A percentile compares a stretch with the other conserved stretches of the same genome.
phyloP scores from a whole-genome alignment of 2,113 vertebrate species.

The Glaucidium brasilianum region DNA sequence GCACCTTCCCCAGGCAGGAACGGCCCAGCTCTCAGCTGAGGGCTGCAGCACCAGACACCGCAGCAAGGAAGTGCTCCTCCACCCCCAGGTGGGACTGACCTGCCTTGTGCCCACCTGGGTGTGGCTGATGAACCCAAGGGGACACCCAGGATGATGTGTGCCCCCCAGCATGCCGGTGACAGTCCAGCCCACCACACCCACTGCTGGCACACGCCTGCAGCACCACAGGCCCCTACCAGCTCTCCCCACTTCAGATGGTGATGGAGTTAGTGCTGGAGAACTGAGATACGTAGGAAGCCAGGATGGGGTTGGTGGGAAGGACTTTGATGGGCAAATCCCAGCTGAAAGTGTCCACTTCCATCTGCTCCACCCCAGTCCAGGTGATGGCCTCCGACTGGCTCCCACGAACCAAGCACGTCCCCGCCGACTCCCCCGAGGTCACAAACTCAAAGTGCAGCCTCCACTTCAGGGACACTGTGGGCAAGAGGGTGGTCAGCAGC shows the following conservation, averaged over 20 bases:
- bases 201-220: accelerated
- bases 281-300: slow-evolving; percentile 90
- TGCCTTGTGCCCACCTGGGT: accelerated
- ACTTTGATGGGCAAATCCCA: slow-evolving; percentile 98
- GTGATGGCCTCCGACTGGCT: slow-evolving; percentile 84
- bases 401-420: slow-evolving; percentile 79
- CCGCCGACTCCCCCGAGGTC: slow-evolving; percentile 83
- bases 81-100: accelerated
- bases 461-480: slow-evolving; percentile 62
- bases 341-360: slow-evolving; percentile 96
- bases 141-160: accelerated
- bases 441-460: slow-evolving; percentile 90
- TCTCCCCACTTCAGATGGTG: slow-evolving; percentile 78
- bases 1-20: neutral
- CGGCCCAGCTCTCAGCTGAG: neutral
- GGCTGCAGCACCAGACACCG: neutral
- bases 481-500: neutral
- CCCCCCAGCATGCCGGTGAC: neutral
- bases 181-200: neutral
- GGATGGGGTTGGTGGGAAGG: slow-evolving; percentile 90
- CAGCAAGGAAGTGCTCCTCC: neutral
- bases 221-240: neutral
- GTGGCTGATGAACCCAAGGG: neutral
- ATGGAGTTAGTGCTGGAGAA: slow-evolving; percentile 90
- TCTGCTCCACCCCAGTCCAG: slow-evolving; percentile 89